Base-by-base conservation (phyloP, 2,888 invertebrate genomes). In the Prosopocoilus inquinatus region DNA sequence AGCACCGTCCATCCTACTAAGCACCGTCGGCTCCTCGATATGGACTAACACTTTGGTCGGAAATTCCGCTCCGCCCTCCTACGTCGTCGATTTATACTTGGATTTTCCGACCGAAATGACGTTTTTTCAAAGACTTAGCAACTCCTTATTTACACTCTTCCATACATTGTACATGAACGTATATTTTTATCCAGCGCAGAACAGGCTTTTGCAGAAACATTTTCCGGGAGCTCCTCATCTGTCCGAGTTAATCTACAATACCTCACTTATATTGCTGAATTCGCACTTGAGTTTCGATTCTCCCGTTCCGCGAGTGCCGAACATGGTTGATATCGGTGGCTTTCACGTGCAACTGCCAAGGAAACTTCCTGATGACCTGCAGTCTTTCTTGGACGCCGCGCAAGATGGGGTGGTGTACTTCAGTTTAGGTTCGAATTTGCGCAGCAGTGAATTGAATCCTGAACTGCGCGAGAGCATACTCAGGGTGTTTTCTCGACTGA, bases 351-450 rank as follows among this genome's bases (percentile, higher is more conserved):
- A 64, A 52, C 63, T 64, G 8, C 62, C 68, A 0, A 64, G 67
- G 51, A 59, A 64, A 43, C 43, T 65, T 2, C 66, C 70, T 0
- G 43, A 57, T 78, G 81, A 84, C 67, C 67, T 84, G 1, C 76
- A 82, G 70, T 71, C 74, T 13, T 73, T 80, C 55, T 66, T 84
- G 55, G 82, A 84, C 59, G 71, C 75, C 8, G 77, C 84, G 1
- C 75, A 73, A 48, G 60, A 82, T 43, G 85, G 84, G 1, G 82
- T 80, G 0, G 75, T 85, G 1, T 82, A 82, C 57, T 79, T 84
- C 59, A 84, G 81, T 61, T 80, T 86, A 67, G 86, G 86, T 1
- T 82, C 85, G 0, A 81, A 82, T 59, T 75, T 84, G 0, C 76
- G 79, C 47, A 81, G 82, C 58, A 74, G 79, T 12, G 79, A 84